A percentile compares a stretch with the other conserved stretches of the same genome.
Evolutionary conservation across 2,888 invertebrate genomes (phyloP).

Genomic region (Celastrina argiolus): DNA sequence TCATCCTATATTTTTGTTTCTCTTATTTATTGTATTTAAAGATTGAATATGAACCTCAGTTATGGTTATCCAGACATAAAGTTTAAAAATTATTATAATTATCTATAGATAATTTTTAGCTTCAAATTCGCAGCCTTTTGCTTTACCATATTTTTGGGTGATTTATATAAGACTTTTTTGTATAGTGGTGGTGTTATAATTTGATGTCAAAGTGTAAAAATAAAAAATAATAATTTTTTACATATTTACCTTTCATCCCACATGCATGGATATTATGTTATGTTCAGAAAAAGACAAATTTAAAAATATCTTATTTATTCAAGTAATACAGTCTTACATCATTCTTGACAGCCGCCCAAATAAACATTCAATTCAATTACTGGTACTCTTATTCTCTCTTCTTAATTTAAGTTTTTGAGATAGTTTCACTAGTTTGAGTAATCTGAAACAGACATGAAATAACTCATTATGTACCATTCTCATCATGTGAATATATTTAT

Average conservation of each 20-base stretch:
- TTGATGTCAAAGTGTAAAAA: slow-evolving; percentile 1
- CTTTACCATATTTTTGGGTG: background rate
- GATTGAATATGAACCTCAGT: background rate
- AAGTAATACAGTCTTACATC: background rate
- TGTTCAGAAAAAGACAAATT: background rate
- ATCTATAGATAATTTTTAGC: background rate
- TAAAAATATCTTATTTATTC: slow-evolving; percentile 1
- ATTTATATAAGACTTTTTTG: background rate
- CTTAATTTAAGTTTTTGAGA: slow-evolving; percentile 64
- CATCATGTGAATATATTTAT: no score
- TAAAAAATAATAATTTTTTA: background rate
- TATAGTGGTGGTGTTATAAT: slow-evolving; percentile 4
- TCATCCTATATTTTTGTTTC: background rate
- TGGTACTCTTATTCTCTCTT: slow-evolving; percentile 49
- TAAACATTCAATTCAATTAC: slow-evolving; percentile 27
- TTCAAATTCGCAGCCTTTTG: background rate
- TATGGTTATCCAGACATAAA: background rate
- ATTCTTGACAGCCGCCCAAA: background rate
- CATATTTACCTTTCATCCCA: background rate
- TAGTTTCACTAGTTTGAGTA: slow-evolving; percentile 64
- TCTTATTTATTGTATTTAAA: background rate
- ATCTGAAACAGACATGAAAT: slow-evolving; percentile 50
- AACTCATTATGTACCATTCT: background rate
- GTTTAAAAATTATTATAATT: background rate
- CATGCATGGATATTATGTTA: background rate